Conservation (phyloP, 2,113 vertebrate genomes). For the Psilopogon haemacephalus region DNA sequence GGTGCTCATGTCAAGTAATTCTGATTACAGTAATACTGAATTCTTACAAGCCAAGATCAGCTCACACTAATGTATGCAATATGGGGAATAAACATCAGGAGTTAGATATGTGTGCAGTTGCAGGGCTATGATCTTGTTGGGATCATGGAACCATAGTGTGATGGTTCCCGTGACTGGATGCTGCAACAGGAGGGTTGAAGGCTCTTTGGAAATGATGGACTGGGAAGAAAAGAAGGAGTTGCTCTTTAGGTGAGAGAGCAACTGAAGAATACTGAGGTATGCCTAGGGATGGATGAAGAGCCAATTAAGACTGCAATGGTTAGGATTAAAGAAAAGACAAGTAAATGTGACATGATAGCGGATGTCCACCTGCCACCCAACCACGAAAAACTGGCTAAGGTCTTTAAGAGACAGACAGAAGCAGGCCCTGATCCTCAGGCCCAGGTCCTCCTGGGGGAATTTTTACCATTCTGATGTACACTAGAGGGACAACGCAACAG, state of each 20-base stretch:
- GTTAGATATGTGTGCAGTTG: neutral
- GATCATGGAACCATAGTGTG: neutral
- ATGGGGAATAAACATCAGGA: neutral
- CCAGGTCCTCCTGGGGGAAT: neutral
- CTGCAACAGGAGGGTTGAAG: neutral
- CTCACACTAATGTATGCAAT: neutral
- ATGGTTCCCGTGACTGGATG: neutral
- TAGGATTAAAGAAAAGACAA: neutral
- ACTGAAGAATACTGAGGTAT: neutral
- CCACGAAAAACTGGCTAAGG: neutral
- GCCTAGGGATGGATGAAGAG: neutral
- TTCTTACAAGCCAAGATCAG: neutral
- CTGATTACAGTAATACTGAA: neutral
- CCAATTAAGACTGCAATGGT: neutral
- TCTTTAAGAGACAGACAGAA: neutral
- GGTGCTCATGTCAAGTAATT: neutral
- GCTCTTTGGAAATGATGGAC: too few relatives aligned
- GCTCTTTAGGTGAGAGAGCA: too few relatives aligned
- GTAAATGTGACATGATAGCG: neutral
- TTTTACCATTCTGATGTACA: neutral
- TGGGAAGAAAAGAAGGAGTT: neutral
- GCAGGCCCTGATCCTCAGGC: neutral
- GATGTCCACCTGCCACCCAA: neutral
- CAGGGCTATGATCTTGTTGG: neutral
- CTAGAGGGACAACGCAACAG: neutral